Conservation (phyloP, 2,797 vertebrate species). For the Tragelaphus eurycerus region DNA sequence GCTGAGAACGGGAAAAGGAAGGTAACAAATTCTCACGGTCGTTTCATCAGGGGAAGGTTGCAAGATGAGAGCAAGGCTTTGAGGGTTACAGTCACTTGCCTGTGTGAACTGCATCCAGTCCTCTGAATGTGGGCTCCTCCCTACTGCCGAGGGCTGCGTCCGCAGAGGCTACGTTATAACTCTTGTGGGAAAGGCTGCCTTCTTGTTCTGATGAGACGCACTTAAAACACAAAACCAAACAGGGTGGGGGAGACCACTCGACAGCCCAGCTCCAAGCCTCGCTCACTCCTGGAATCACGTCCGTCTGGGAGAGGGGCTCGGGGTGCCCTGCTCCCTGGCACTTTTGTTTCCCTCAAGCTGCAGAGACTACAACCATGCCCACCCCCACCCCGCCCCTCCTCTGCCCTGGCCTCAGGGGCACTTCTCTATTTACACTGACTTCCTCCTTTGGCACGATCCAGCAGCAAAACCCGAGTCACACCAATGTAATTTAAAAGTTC, state of each 20-base stretch:
- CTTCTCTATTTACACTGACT: neutral
- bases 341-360: neutral
- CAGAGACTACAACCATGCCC: neutral
- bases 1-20: neutral
- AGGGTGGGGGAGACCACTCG: rapidly evolving
- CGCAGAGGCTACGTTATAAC: rapidly evolving
- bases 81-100: neutral
- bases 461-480: neutral
- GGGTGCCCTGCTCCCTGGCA: neutral
- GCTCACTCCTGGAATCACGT: too few species aligned
- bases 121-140: neutral
- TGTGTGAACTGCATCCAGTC: neutral
- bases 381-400: neutral
- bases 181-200: neutral
- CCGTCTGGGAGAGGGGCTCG: rapidly evolving
- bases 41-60: neutral
- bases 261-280: neutral
- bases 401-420: neutral
- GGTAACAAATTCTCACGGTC: rapidly evolving
- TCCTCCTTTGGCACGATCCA: neutral
- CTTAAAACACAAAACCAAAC: neutral
- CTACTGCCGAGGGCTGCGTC: too few species aligned
- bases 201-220: neutral
- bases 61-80: neutral
- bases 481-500: neutral